Evolutionary conservation across 1,140 invertebrate genomes (phyloP).

Genomic region (Catajapyx aquilonaris): DNA sequence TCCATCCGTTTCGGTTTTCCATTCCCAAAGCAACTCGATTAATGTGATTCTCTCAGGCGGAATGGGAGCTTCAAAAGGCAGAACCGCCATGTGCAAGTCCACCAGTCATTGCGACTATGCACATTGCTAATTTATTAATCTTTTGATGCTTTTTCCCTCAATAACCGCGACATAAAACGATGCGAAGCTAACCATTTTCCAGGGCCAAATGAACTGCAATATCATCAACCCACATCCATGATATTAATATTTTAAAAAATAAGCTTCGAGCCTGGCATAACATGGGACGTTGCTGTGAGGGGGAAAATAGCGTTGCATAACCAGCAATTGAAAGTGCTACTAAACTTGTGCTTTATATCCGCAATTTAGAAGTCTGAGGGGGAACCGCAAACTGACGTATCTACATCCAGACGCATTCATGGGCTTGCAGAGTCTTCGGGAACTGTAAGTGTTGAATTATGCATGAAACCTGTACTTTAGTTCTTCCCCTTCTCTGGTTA

Average conservation of each 20-base stretch:
- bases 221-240: not conserved
- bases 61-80: no score
- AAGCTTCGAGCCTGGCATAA: not conserved
- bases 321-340: conserved; percentile 21
- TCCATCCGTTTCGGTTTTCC: no score
- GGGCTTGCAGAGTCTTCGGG: conserved; percentile 32
- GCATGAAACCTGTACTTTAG: no score
- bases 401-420: conserved; percentile 40
- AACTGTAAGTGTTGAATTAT: conserved; percentile 34
- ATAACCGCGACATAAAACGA: no score
- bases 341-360: conserved; percentile 15
- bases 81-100: no score
- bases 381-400: conserved; percentile 32
- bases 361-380: conserved; percentile 43
- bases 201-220: not conserved
- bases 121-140: no score
- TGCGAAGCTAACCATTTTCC: no score
- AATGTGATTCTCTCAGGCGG: no score
- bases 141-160: no score
- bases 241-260: conserved; percentile 5
- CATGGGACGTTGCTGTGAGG: not conserved
- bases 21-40: no score
- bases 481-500: no score
- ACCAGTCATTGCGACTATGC: no score
- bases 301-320: not conserved